These are phyloP conservation scores for Agrilus mali DNA, from an alignment of 2,888 invertebrate species.

Conservation along the genomic window DNA sequence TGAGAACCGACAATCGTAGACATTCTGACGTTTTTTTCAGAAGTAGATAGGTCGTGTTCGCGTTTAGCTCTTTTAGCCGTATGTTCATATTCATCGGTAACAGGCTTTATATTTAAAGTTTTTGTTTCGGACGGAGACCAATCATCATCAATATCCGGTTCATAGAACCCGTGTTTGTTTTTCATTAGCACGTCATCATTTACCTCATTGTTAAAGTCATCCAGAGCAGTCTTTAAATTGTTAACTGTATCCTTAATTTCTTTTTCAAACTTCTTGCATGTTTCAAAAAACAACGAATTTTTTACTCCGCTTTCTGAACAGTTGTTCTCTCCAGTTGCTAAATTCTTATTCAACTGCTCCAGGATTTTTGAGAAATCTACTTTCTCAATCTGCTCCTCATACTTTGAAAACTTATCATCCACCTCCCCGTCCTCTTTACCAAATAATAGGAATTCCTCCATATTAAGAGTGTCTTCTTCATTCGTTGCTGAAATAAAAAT, in stretches of 20 bases:
- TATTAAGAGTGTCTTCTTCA: conserved; percentile 46
- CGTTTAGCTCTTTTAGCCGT: too few relatives aligned
- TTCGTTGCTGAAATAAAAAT: conserved; percentile 26
- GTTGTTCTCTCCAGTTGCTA: conserved; percentile 12
- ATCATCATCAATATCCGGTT: conserved; percentile 22
- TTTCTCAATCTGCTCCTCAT: conserved; percentile 25
- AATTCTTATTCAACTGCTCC: conserved; percentile 14
- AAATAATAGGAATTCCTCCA: conserved; percentile 49
- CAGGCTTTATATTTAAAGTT: too few relatives aligned
- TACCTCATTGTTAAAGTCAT: conserved; percentile 5
- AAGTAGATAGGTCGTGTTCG: too few relatives aligned
- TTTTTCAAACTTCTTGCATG: conserved; percentile 15
- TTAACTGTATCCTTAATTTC: conserved; percentile 15
- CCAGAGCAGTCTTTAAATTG: conserved; percentile 11
- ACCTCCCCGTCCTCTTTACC: conserved; percentile 27
- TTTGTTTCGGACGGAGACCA: not conserved
- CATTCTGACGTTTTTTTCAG: too few relatives aligned
- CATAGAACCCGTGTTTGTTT: conserved; percentile 17
- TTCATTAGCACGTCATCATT: not conserved
- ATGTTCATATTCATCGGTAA: too few relatives aligned
- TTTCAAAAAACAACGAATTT: conserved; percentile 11
- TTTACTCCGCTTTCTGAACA: conserved; percentile 6
- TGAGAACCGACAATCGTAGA: too few relatives aligned
- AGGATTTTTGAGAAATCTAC: conserved; percentile 13
- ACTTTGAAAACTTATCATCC: conserved; percentile 15